phyloP scores from a whole-genome alignment of 2,113 vertebrate genomes.

The Cygnus atratus region DNA sequence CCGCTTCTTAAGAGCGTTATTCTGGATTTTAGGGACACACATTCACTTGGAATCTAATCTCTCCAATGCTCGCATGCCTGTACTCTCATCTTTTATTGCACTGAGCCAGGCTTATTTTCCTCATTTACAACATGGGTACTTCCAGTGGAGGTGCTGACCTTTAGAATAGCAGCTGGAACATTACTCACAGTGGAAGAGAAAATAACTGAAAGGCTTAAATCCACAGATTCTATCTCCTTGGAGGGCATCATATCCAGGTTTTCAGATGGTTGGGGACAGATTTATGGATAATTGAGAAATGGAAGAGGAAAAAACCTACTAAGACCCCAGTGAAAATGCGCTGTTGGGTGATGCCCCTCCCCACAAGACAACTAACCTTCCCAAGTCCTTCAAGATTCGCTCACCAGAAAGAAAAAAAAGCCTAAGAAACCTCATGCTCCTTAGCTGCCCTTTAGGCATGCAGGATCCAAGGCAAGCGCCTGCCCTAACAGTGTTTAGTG shows the following conservation, averaged over 20 bases:
- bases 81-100: not conserved
- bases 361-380: not conserved
- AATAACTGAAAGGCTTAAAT: not conserved
- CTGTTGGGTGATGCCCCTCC: not conserved
- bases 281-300: not conserved
- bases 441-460: accelerated
- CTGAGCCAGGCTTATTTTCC: not conserved
- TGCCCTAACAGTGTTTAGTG: not conserved
- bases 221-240: not conserved
- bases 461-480: not conserved
- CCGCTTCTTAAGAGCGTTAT: not conserved
- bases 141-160: not conserved
- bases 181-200: not conserved
- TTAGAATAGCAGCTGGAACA: not conserved
- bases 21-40: not conserved
- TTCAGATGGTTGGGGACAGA: not conserved
- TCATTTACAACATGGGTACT: not conserved
- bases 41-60: not conserved
- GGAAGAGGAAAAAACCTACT: not conserved
- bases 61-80: not conserved
- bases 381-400: not conserved
- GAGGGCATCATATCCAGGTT: not conserved
- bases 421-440: not conserved
- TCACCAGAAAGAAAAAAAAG: not conserved
- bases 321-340: not conserved